A percentile compares a stretch with the other conserved stretches of the same genome.
Conservation (phyloP, 92 coral and sea anemone species). For the Micromussa lordhowensis region DNA sequence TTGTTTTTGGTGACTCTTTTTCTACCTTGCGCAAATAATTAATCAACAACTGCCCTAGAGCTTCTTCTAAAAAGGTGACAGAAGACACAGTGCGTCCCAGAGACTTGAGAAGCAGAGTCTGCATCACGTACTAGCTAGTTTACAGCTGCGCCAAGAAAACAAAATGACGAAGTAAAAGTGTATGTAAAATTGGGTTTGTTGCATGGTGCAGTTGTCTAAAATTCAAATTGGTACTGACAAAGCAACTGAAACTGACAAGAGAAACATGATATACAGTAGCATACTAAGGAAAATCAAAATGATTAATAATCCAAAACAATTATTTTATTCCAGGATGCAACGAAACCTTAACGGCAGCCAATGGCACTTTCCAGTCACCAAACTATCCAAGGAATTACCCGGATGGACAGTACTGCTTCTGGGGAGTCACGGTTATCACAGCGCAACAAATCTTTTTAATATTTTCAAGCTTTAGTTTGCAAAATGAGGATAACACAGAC, state of each 20-base stretch:
- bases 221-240: neutral
- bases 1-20: too few relatives aligned
- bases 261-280: too few relatives aligned
- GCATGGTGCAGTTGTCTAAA: neutral
- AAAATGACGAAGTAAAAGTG: too few relatives aligned
- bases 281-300: neutral
- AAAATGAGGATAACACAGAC: slow-evolving; percentile 43
- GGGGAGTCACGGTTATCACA: slow-evolving; percentile 59
- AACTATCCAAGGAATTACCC: slow-evolving; percentile 69
- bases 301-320: neutral
- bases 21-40: neutral
- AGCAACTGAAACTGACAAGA: too few relatives aligned
- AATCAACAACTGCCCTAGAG: neutral
- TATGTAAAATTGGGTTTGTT: too few relatives aligned
- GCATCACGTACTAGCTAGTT: too few relatives aligned
- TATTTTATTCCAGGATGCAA: slow-evolving; percentile 78
- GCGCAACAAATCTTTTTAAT: slow-evolving; percentile 41
- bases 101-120: neutral
- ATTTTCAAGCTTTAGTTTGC: slow-evolving; percentile 61
- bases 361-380: slow-evolving; percentile 79
- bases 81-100: too few relatives aligned
- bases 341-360: slow-evolving; percentile 36
- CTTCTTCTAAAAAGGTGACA: too few relatives aligned
- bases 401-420: slow-evolving; percentile 79
- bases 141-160: too few relatives aligned